phyloP scores from a whole-genome alignment of 2,797 vertebrate genomes.

The Hippocampus kuda region DNA sequence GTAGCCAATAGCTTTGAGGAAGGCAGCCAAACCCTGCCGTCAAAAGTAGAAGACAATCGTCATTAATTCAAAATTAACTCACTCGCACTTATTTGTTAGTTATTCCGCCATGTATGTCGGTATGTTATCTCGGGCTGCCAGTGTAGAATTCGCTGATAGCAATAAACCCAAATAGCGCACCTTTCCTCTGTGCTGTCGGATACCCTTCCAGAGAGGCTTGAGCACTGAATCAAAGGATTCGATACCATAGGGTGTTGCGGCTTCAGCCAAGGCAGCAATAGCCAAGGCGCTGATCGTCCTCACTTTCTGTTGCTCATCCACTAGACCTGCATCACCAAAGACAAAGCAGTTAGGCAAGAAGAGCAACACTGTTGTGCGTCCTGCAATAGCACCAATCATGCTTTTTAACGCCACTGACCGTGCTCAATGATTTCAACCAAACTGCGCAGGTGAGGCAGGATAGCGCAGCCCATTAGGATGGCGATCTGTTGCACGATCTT shows the following conservation, averaged over 20 bases:
- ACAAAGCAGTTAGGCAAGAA: background rate
- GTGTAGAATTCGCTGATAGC: constrained; percentile 23
- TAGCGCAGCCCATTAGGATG: constrained; percentile 98
- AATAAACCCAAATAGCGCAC: constrained; percentile 56
- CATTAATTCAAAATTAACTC: background rate
- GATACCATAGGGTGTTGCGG: constrained; percentile 95
- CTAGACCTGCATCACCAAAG: constrained; percentile 71
- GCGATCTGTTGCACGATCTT: constrained; percentile 99
- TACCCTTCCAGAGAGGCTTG: constrained; percentile 98
- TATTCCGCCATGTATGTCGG: too few species aligned
- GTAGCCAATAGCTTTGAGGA: constrained; percentile 97
- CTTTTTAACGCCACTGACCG: constrained; percentile 63
- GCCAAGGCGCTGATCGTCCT: constrained; percentile 97
- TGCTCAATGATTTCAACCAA: constrained; percentile 99
- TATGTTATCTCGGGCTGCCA: constrained; percentile 27
- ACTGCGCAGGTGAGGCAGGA: constrained; percentile 96
- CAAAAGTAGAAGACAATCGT: background rate
- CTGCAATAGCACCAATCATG: background rate
- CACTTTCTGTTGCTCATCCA: constrained; percentile 98
- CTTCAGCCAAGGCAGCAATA: constrained; percentile 95
- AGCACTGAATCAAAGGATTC: constrained; percentile 98
- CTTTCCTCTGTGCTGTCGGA: constrained; percentile 98
- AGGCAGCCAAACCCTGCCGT: constrained; percentile 89
- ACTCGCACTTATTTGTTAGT: too few species aligned
- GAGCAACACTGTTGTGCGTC: background rate